Evolutionary conservation across 2,113 vertebrate genomes (phyloP).

Genomic region (Mormoops blainvillei): DNA sequence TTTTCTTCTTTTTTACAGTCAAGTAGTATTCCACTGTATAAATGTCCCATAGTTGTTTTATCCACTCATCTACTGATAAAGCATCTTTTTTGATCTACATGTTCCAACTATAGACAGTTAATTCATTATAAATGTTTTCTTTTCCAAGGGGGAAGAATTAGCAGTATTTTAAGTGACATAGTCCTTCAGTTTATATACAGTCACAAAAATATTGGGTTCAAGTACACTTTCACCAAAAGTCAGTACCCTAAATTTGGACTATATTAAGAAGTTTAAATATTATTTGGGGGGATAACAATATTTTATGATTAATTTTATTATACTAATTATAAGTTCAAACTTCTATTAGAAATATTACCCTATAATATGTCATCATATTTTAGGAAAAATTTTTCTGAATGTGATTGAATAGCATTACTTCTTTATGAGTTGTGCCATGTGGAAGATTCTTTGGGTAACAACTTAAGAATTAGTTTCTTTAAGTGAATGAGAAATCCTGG

Average conservation of each 20-base stretch:
- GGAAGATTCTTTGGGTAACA: background rate
- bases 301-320: background rate
- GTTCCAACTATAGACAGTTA: background rate
- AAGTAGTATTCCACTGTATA: too few species aligned
- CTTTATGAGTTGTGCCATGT: constrained; percentile 7
- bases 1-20: too few species aligned
- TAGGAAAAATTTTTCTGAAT: background rate
- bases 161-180: background rate
- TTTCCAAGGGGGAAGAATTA: background rate
- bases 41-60: too few species aligned
- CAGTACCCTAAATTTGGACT: background rate
- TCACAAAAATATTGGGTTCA: background rate
- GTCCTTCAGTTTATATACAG: background rate
- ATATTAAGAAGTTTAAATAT: background rate
- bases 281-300: background rate
- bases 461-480: background rate
- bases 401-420: background rate
- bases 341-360: background rate
- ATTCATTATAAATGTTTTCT: background rate
- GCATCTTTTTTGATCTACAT: background rate
- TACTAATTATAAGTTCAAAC: constrained; percentile 7
- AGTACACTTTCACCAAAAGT: background rate
- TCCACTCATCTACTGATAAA: background rate
- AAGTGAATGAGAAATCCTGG: constrained; percentile 19
- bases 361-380: background rate